Percentiles rank a stretch among this genome's conserved stretches.
Evolutionary conservation across 2,888 invertebrate genomes (phyloP).

Genomic region (Onthophagus sagittarius): DNA sequence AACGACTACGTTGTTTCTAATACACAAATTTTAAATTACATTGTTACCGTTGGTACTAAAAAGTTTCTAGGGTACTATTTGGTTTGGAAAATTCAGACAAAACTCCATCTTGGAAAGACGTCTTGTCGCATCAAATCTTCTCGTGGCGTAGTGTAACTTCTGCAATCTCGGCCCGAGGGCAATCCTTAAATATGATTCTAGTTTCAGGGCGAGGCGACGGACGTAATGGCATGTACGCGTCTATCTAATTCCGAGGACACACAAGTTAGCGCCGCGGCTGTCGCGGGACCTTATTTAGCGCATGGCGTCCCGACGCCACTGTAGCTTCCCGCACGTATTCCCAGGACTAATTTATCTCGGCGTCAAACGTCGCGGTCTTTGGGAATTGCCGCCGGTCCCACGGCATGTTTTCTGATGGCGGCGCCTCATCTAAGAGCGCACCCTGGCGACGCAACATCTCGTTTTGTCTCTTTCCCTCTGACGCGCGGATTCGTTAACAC

Average conservation of each 20-base stretch:
- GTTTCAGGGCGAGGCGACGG: background rate
- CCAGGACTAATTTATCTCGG: constrained; percentile 45
- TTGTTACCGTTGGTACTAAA: too few species aligned
- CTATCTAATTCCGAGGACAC: constrained; percentile 10
- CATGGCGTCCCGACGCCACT: background rate
- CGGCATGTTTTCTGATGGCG: constrained; percentile 46
- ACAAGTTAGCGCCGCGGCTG: constrained; percentile 5
- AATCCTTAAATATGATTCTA: background rate
- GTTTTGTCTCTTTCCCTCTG: background rate
- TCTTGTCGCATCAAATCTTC: background rate
- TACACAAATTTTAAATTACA: background rate
- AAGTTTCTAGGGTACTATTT: too few species aligned
- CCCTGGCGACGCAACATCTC: constrained; percentile 11
- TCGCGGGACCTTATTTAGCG: constrained; percentile 17
- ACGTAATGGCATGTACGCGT: background rate
- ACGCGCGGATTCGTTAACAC: constrained; percentile 13
- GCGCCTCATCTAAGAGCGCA: background rate
- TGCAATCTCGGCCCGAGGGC: background rate
- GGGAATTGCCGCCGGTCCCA: constrained; percentile 45
- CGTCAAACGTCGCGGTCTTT: constrained; percentile 42
- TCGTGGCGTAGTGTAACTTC: background rate
- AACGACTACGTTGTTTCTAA: background rate
- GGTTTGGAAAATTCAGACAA: too few species aligned
- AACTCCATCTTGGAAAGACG: too few species aligned
- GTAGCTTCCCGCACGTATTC: constrained; percentile 33